Base-by-base conservation (phyloP, 64 coral and sea anemone genomes). In the Acropora tenuis region DNA sequence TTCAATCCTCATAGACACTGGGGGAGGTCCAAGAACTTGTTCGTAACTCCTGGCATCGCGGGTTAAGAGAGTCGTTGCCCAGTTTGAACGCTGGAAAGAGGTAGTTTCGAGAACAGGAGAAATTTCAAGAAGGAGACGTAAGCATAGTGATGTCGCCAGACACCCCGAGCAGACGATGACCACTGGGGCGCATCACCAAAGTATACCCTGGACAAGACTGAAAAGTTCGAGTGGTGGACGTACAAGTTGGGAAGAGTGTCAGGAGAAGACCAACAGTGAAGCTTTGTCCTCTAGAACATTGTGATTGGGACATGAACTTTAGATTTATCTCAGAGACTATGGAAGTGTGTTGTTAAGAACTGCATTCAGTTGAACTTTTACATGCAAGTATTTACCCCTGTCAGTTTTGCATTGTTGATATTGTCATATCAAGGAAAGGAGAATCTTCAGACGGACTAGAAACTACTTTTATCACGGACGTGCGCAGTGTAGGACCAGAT, bases 261-360 rank as follows among this genome's bases (percentile, higher is more conserved):
- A 40, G 76, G 19, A 55, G 15, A 76, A 88, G 69, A 59, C 86
- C 86, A 77, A 47, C 40, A 12, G 86, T 88, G 9, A 76, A 88
- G 42, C 73, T 89, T 55, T 89, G 87, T 47, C 87, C 55, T 41
- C 43, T 79, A 2, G 87, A 89, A 75, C 85, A 19, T 53, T 79
- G 77, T n/a, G n/a, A n/a, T n/a, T n/a, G n/a, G n/a, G n/a, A n/a
- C n/a, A n/a, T n/a, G n/a, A n/a, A n/a, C n/a, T n/a, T n/a, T n/a
- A n/a, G n/a, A n/a, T n/a, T n/a, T n/a, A n/a, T n/a, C n/a, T n/a
- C n/a, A n/a, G n/a, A n/a, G n/a, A n/a, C n/a, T n/a, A n/a, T n/a
- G n/a, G n/a, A n/a, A n/a, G n/a, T n/a, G n/a, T n/a, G n/a, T n/a
- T n/a, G n/a, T n/a, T n/a, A n/a, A n/a, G n/a, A n/a, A n/a, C n/a